Evolutionary conservation across 2,797 vertebrate genomes (phyloP), one percentile per base, ranked within the genome.

Genomic region (Anguilla marmorata): DNA sequence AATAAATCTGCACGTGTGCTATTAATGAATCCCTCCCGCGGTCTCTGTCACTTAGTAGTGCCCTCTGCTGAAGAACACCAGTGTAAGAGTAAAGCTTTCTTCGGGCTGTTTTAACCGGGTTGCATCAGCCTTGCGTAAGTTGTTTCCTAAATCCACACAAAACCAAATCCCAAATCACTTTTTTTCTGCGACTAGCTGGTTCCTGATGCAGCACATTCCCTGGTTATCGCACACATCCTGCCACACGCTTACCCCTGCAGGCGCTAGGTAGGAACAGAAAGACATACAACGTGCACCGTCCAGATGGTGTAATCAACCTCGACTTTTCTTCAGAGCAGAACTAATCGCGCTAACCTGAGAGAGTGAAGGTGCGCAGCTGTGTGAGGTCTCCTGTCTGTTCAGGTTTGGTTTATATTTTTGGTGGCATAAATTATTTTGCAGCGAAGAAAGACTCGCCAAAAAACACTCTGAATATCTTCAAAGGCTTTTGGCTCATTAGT

Each of bases 381-480:
- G 80, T 52, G 24, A 63, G 41, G n/a, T 24, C 76, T 45, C 41
- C 33, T 21, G 37, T 24, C 76, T 45, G 37, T 48, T 8, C 16
- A 45, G 2, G 76, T 5, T 16, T 21, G 76, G 37, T 80, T 19
- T 45, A 21, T 80, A 48, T 48, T 21, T 45, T 80, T 45, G 76
- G 14, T 24, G 12, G 76, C 41, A 7, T 80, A 5, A 19, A 80
- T 80, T 80, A 80, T 80, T 80, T 45, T 30, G 37, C 83, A 6
- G 52, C 83, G 11, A 85, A 85, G n/a, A 74, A 30, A 56, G 7
- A 58, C 24, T 54, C 45, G 63, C 9, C 41, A 80, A 58, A 76
- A 80, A 87, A 72, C 72, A 80, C 37, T 52, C 86, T 52, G 74
- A 54, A 87, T 87, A 82, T 60, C 86, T 87, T 87, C 86, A 87